Percentiles rank a stretch among this genome's conserved stretches.
Conservation (phyloP, 2,113 vertebrate genomes). For the Irena cyanogastra region DNA sequence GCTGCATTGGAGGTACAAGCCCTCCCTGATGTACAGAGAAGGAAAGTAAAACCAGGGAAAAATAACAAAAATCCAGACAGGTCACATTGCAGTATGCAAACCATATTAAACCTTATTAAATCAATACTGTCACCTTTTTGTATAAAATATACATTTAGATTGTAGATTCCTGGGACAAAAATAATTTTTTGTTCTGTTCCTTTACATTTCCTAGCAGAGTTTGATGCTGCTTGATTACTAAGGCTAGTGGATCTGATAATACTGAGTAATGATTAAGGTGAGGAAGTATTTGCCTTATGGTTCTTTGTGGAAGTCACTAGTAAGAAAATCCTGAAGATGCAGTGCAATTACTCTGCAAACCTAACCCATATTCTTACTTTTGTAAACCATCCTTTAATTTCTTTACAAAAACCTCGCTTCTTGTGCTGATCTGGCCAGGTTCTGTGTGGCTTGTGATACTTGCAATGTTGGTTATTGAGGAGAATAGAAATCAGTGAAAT, state of each 20-base stretch:
- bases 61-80: background rate
- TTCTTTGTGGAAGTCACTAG: background rate
- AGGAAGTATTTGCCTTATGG: background rate
- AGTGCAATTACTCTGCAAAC: background rate
- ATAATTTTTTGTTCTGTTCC: background rate
- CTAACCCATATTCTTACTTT: background rate
- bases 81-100: background rate
- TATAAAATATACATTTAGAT: background rate
- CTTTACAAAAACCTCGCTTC: background rate
- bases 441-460: background rate
- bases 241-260: background rate
- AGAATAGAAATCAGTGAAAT: background rate
- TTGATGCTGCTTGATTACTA: background rate
- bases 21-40: background rate
- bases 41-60: background rate
- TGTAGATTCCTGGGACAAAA: background rate
- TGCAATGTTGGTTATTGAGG: background rate
- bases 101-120: background rate
- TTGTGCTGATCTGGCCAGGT: background rate
- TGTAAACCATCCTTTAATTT: background rate
- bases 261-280: background rate
- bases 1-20: background rate
- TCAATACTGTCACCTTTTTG: background rate
- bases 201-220: background rate
- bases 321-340: background rate